Percentiles rank a stretch among this genome's conserved stretches.
phyloP scores from a whole-genome alignment of 2,113 vertebrate genomes.

The Zingel zingel region DNA sequence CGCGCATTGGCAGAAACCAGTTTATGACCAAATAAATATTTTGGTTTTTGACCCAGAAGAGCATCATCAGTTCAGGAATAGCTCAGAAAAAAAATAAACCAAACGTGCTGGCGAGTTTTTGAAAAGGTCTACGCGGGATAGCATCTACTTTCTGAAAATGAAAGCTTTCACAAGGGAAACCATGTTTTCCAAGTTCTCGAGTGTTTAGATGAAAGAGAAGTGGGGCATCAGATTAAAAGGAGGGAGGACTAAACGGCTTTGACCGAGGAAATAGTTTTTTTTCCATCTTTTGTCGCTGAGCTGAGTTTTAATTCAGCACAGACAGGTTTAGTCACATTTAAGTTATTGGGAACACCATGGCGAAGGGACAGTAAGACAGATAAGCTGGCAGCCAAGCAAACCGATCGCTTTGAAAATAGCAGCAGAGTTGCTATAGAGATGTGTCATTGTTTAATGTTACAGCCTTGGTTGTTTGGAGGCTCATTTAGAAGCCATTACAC shows the following conservation, averaged over 20 bases:
- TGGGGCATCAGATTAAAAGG: constrained; percentile 36
- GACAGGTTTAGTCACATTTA: constrained; percentile 32
- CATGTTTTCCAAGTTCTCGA: background rate
- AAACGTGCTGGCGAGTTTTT: background rate
- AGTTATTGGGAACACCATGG: background rate
- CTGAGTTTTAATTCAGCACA: constrained; percentile 14
- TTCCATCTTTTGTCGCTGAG: background rate
- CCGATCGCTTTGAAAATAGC: constrained; percentile 36
- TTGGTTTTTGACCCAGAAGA: background rate
- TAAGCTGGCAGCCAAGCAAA: constrained; percentile 16
- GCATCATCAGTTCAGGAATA: background rate
- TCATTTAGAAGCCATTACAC: constrained; percentile 68
- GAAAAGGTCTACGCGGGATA: background rate
- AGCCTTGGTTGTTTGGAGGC: constrained; percentile 39
- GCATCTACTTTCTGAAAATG: constrained; percentile 23
- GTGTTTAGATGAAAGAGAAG: constrained; percentile 47
- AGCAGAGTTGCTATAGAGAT: constrained; percentile 26
- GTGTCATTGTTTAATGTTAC: constrained; percentile 55
- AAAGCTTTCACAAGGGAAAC: constrained; percentile 7
- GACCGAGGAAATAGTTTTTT: constrained; percentile 10
- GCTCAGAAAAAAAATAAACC: background rate
- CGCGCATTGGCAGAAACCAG: background rate
- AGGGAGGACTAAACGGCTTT: constrained; percentile 21
- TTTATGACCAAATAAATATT: background rate
- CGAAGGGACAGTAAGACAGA: background rate